A percentile compares a stretch with the other conserved stretches of the same genome.
phyloP scores from a whole-genome alignment of 2,888 invertebrate genomes.

The Chaetogeoica ovagalla region DNA sequence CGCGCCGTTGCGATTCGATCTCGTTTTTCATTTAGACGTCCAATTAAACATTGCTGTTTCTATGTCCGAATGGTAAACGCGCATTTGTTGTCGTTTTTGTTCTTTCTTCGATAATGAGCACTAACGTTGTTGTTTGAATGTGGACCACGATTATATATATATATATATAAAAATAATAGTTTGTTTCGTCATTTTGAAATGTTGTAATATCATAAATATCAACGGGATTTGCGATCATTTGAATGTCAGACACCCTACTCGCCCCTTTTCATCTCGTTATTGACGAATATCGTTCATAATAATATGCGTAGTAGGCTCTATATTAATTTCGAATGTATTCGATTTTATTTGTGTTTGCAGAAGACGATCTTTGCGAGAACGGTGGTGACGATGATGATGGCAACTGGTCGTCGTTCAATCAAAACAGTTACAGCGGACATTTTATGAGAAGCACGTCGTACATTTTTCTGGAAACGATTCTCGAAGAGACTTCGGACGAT shows the following conservation, averaged over 20 bases:
- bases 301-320: too few species aligned
- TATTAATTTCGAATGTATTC: too few species aligned
- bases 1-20: neutral
- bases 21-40: neutral
- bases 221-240: neutral
- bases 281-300: too few species aligned
- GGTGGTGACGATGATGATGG: slow-evolving; percentile 30
- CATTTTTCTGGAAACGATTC: slow-evolving; percentile 80
- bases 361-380: slow-evolving; percentile 34
- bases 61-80: neutral
- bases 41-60: neutral
- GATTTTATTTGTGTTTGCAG: neutral
- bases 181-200: neutral
- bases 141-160: neutral
- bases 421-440: slow-evolving; percentile 36
- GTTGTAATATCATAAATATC: neutral
- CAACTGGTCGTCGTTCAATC: slow-evolving; percentile 45
- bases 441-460: slow-evolving; percentile 60
- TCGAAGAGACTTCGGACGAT: slow-evolving; percentile 87
- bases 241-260: neutral
- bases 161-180: slow-evolving; percentile 13
- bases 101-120: slow-evolving; percentile 2
- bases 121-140: neutral
- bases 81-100: neutral
- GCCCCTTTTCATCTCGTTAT: neutral